phyloP scores from a whole-genome alignment of 1,140 invertebrate genomes.

The Nephila pilipes region DNA sequence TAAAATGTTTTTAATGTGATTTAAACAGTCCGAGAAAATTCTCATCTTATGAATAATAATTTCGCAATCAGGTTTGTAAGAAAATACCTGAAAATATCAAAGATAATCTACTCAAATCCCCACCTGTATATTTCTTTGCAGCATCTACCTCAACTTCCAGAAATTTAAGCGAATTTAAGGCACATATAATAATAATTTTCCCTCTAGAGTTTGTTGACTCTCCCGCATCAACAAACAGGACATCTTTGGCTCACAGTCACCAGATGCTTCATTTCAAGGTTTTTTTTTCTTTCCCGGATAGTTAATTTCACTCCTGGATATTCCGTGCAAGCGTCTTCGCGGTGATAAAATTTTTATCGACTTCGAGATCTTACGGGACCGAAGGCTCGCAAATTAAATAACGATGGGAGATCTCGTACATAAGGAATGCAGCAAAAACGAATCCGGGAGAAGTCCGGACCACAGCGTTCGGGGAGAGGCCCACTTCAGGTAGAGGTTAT shows the following conservation, averaged over 20 bases:
- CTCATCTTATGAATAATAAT: no score
- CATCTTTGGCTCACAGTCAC: neutral
- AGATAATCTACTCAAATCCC: neutral
- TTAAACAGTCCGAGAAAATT: no score
- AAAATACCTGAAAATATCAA: neutral
- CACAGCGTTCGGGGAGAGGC: neutral
- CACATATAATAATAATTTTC: neutral
- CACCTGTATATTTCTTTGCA: neutral
- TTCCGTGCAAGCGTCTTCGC: neutral
- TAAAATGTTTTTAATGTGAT: no score
- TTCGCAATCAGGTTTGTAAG: no score
- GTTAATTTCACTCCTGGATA: slow-evolving; percentile 33
- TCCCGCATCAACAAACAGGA: slow-evolving; percentile 1
- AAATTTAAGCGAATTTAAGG: neutral
- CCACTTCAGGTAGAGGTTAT: slow-evolving; percentile 11
- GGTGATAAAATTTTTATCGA: slow-evolving; percentile 50
- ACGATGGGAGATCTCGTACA: slow-evolving; percentile 27
- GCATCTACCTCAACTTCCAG: neutral
- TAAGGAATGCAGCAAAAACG: slow-evolving; percentile 44
- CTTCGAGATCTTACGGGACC: neutral
- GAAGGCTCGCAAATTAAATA: slow-evolving; percentile 46
- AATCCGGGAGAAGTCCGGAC: neutral
- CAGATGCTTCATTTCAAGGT: neutral
- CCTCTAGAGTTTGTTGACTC: neutral
- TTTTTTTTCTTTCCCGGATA: neutral